Evolutionary conservation across 1,140 invertebrate genomes (phyloP).

Genomic region (Notospermus geniculatus): DNA sequence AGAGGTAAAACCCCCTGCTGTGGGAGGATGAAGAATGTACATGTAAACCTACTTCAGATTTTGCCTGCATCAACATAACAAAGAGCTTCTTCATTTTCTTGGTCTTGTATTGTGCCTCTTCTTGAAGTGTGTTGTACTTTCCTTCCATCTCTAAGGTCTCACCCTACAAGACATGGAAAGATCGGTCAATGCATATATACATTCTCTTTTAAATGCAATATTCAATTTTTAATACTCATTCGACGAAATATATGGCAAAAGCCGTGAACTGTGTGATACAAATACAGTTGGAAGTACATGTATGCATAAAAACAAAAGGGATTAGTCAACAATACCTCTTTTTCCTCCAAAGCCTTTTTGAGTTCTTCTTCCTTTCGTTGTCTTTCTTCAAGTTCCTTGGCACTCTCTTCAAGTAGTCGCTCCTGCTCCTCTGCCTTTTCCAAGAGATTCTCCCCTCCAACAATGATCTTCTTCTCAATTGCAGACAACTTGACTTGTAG

Average conservation of each 20-base stretch:
- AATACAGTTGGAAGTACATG: no score
- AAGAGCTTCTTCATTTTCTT: conserved; percentile 87
- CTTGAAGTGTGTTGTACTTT: conserved; percentile 83
- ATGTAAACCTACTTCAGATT: conserved; percentile 49
- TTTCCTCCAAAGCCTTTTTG: conserved; percentile 66
- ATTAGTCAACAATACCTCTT: no score
- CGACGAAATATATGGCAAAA: no score
- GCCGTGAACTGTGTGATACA: no score
- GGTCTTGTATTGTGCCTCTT: conserved; percentile 87
- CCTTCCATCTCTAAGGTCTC: conserved; percentile 95
- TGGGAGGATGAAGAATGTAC: no score
- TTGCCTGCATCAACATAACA: conserved; percentile 56
- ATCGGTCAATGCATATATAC: no score
- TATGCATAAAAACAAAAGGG: no score
- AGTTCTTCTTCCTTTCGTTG: conserved; percentile 80
- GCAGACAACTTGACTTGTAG: conserved; percentile 83
- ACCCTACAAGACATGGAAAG: not conserved
- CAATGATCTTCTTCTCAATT: conserved; percentile 92
- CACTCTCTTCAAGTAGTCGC: conserved; percentile 81
- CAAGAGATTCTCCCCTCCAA: conserved; percentile 96
- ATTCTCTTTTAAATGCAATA: no score
- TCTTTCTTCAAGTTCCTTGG: conserved; percentile 81
- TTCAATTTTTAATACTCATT: no score
- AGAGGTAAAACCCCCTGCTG: no score
- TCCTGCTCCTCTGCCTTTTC: conserved; percentile 97